phyloP scores from a whole-genome alignment of 2,797 vertebrate species.

The Pipistrellus nathusii region DNA sequence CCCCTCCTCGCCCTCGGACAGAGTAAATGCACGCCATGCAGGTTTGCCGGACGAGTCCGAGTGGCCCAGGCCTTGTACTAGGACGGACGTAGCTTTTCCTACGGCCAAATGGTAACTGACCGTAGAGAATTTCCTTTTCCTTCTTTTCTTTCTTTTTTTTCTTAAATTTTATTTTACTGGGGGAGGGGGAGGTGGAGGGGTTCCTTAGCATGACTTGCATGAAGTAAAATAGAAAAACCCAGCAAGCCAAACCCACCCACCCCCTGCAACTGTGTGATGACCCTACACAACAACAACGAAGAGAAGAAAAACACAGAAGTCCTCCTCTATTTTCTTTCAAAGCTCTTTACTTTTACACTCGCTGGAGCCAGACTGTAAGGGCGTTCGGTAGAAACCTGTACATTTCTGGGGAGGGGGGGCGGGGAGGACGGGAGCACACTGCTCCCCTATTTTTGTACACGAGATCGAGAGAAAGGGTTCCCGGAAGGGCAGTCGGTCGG shows the following conservation, averaged over 20 bases:
- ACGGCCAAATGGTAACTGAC: constrained; percentile 91
- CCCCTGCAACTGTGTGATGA: constrained; percentile 92
- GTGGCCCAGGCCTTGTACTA: constrained; percentile 88
- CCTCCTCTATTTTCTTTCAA: constrained; percentile 92
- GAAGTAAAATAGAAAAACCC: constrained; percentile 89
- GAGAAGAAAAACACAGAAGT: constrained; percentile 88
- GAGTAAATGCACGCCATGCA: constrained; percentile 90
- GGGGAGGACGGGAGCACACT: constrained; percentile 70
- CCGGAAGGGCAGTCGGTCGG: constrained; percentile 88
- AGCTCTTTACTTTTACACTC: constrained; percentile 95
- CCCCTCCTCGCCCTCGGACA: constrained; percentile 90
- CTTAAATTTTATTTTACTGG: constrained; percentile 80
- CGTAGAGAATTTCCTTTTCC: constrained; percentile 87
- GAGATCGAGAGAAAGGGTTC: constrained; percentile 90
- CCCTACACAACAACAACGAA: constrained; percentile 80
- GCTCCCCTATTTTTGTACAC: constrained; percentile 92
- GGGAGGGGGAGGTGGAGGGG: constrained; percentile 75
- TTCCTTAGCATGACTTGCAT: constrained; percentile 99
- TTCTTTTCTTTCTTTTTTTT: constrained; percentile 82
- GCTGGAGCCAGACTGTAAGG: constrained; percentile 93
- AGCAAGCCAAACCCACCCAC: constrained; percentile 83
- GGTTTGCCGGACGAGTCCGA: constrained; percentile 90
- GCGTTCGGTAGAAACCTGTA: constrained; percentile 88
- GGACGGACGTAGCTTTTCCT: constrained; percentile 90
- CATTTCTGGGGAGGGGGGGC: constrained; percentile 75